Conservation (phyloP, 2,888 invertebrate species). For the Caradrina clavipalpis region DNA sequence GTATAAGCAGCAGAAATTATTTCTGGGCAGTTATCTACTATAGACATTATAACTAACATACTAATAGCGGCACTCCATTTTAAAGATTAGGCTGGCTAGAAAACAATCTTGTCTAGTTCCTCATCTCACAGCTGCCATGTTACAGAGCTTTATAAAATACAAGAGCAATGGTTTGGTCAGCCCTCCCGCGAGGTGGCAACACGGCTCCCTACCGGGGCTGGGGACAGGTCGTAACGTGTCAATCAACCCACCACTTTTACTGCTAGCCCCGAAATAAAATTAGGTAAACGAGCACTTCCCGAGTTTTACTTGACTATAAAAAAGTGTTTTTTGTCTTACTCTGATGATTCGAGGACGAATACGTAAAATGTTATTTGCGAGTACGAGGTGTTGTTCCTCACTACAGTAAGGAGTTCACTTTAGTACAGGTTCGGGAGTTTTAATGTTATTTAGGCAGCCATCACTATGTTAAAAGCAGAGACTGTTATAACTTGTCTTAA, state of each 20-base stretch:
- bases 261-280: conserved; percentile 72
- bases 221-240: conserved; percentile 63
- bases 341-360: conserved; percentile 2
- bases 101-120: neutral
- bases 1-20: no score
- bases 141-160: conserved; percentile 25
- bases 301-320: conserved; percentile 69
- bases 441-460: neutral
- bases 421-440: no score
- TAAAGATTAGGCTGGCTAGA: no score
- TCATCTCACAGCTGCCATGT: conserved; percentile 4
- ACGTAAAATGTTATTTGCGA: conserved; percentile 13
- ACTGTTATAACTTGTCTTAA: neutral
- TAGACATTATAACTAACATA: neutral
- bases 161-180: conserved; percentile 20
- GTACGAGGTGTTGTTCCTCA: no score
- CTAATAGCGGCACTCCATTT: no score
- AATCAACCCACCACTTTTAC: conserved; percentile 68
- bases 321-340: conserved; percentile 41
- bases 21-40: no score
- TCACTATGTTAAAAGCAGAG: neutral
- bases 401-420: no score
- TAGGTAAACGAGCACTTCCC: conserved; percentile 70
- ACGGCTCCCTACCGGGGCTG: conserved; percentile 14
- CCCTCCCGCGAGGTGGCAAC: conserved; percentile 24